Evolutionary conservation across 2,888 invertebrate species (phyloP).

Genomic region (Macropis europaea): DNA sequence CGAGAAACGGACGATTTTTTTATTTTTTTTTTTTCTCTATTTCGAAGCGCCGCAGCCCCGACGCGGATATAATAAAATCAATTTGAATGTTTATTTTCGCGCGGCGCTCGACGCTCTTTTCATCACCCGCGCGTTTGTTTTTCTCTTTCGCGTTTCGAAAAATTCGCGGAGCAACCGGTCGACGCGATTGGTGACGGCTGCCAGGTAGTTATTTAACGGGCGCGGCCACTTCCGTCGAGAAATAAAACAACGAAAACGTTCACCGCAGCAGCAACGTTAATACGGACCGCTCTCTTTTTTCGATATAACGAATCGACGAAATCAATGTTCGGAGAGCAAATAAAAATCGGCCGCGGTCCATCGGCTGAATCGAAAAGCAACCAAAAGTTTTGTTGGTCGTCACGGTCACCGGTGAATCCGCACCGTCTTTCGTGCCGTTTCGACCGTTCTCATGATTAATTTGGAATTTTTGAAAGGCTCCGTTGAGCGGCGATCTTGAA

Average conservation of each 20-base stretch:
- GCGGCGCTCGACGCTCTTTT: slow-evolving; percentile 7
- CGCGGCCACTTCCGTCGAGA: slow-evolving; percentile 13
- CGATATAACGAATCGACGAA: slow-evolving; percentile 46
- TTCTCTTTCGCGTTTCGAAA: slow-evolving; percentile 13
- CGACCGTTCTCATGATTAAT: too few species aligned
- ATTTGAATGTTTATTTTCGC: slow-evolving; percentile 70
- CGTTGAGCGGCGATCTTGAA: too few species aligned
- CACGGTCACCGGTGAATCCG: too few species aligned
- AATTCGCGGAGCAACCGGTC: slow-evolving; percentile 34
- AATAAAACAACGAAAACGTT: slow-evolving; percentile 19
- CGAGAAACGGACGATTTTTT: too few species aligned
- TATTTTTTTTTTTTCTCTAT: too few species aligned
- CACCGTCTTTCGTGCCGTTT: too few species aligned
- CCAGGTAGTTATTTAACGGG: slow-evolving; percentile 28
- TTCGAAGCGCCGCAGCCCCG: not conserved
- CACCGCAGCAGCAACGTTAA: slow-evolving; percentile 26
- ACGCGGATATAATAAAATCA: slow-evolving; percentile 69
- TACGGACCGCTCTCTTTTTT: slow-evolving; percentile 6
- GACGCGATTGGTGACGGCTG: slow-evolving; percentile 26
- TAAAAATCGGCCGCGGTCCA: not conserved
- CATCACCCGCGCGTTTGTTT: slow-evolving; percentile 13
- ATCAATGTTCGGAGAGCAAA: slow-evolving; percentile 16
- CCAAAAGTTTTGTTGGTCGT: too few species aligned
- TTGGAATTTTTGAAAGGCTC: too few species aligned
- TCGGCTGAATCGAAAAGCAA: slow-evolving; percentile 7